These are phyloP conservation scores for Pyralis farinalis DNA, from an alignment of 2,888 invertebrate genomes.

Conservation along the genomic window DNA sequence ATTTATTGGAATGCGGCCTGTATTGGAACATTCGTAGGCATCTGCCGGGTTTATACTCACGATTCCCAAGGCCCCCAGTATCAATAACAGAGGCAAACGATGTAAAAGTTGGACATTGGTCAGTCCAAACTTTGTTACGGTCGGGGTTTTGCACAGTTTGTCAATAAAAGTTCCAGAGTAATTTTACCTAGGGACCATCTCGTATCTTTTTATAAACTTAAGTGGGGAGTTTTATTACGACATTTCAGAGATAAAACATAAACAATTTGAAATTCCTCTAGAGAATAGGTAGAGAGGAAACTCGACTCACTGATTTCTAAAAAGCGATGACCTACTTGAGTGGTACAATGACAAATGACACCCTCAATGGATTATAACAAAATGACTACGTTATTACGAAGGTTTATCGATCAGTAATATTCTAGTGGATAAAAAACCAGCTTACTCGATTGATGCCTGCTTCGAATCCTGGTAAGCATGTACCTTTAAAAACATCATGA, in stretches of 20 bases:
- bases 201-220: conserved; percentile 49
- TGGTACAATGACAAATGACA: no score
- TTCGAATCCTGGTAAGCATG: no score
- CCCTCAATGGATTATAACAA: no score
- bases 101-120: conserved; percentile 54
- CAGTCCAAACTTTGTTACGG: conserved; percentile 58
- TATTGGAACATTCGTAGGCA: conserved; percentile 39
- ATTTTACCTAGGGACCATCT: conserved; percentile 53
- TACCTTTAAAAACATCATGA: no score
- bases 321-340: no score
- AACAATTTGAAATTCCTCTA: conserved; percentile 16
- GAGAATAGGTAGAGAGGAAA: background rate
- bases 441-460: no score
- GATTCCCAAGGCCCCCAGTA: conserved; percentile 40
- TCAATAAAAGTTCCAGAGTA: conserved; percentile 68
- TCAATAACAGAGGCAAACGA: conserved; percentile 62
- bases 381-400: no score
- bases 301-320: no score
- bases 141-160: conserved; percentile 45
- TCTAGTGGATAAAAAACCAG: no score
- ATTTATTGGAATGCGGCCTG: conserved; percentile 53
- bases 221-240: conserved; percentile 43
- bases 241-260: conserved; percentile 26
- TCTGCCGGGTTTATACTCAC: conserved; percentile 45
- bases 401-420: no score